Evolutionary conservation across 2,113 vertebrate genomes (phyloP), one percentile per base, ranked within the genome.

Genomic region (Ptychochromis oligacanthus): DNA sequence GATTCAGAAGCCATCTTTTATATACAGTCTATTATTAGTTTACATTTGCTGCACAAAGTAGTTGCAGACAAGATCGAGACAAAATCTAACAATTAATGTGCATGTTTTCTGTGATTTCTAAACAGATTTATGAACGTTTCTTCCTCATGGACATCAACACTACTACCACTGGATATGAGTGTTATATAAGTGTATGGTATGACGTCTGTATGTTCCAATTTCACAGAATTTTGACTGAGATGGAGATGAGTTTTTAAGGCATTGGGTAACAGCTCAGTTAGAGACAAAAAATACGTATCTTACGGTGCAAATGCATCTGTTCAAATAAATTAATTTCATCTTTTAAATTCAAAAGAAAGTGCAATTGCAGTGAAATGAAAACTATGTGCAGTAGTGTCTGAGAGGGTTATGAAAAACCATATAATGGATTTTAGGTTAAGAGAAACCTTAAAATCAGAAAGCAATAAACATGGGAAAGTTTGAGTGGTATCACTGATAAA

Each of bases 401-500:
- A 49, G 64, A 12, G 46, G 40, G 24, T 49, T 17, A 2, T 31
- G 28, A 31, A 31, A 31, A 31, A 31, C 28, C 40, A 49, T 28
- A 67, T 43, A 24, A 65, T 43, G 7, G 40, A 65, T 67, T 70
- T 49, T 43, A 70, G 24, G 0, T 70, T 70, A 28, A 28, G 6
- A 28, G 52, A 70, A 26, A 67, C 2, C 43, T 46, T 65, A 67
- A 67, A 70, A 52, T 31, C 3, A 31, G 4, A 67, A 40, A 20
- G 64, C 18, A 26, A 72, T 72, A 34, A 61, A 80, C 7, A 49
- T 2, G 14, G 20, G 3, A 88, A 60, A 46, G 28, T 89, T 89
- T 79, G 28, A 4, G 43, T 91, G 54, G 56, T 81, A 36, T 77
- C 85, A 7, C 52, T 72, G 5, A 55, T 77, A 18, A 40, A 84